phyloP scores from a whole-genome alignment of 2,797 vertebrate genomes.

The Danio choprae region DNA sequence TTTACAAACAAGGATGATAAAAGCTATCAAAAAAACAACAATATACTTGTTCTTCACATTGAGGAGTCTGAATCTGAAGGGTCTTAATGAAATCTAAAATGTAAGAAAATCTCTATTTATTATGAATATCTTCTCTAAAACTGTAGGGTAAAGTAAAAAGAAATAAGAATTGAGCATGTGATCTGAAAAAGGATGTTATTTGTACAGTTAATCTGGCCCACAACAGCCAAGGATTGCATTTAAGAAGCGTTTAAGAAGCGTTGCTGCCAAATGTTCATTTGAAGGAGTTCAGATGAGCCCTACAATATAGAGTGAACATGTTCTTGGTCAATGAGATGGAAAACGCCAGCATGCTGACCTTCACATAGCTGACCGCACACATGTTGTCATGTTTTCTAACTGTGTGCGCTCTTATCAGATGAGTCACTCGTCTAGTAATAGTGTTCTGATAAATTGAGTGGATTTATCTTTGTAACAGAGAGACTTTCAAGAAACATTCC shows the following conservation, averaged over 20 bases:
- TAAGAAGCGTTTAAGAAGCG: neutral
- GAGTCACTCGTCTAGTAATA: constrained; percentile 41
- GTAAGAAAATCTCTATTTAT: too few relatives aligned
- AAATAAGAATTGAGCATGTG: neutral
- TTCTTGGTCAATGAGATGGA: constrained; percentile 26
- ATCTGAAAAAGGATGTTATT: neutral
- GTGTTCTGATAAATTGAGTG: constrained; percentile 29
- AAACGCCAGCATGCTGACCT: constrained; percentile 36
- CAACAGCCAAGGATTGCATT: neutral
- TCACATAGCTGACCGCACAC: neutral
- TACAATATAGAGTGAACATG: neutral
- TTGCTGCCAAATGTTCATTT: neutral
- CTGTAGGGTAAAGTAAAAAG: neutral
- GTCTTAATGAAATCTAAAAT: too few relatives aligned
- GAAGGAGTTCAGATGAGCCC: neutral
- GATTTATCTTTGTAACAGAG: constrained; percentile 21
- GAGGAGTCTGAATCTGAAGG: too few relatives aligned
- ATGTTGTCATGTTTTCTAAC: constrained; percentile 23
- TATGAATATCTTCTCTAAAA: neutral
- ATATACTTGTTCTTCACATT: too few relatives aligned
- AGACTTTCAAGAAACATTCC: constrained; percentile 19
- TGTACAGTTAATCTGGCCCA: neutral
- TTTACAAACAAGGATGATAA: too few relatives aligned
- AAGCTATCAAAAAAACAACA: too few relatives aligned
- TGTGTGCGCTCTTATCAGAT: constrained; percentile 19